Conservation (phyloP, 1,140 invertebrate genomes). For the Elymnias hypermnestra region DNA sequence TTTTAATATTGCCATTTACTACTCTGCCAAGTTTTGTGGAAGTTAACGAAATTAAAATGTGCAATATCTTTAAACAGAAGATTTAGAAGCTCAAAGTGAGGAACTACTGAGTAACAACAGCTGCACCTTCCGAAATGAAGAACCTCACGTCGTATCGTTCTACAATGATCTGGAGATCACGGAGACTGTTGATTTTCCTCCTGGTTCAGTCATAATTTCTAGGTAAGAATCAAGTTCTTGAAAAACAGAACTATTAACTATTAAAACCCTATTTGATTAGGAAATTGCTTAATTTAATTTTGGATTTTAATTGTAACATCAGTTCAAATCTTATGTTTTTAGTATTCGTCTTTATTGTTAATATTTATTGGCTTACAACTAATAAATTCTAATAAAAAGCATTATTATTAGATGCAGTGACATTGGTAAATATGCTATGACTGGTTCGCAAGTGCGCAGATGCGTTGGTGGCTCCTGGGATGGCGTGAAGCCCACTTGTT, state of each 20-base stretch:
- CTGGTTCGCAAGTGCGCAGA: conserved; percentile 78
- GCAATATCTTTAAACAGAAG: too few species aligned
- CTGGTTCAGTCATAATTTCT: conserved; percentile 81
- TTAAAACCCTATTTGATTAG: too few species aligned
- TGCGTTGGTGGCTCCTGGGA: conserved; percentile 88
- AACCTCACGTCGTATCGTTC: conserved; percentile 87
- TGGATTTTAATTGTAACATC: too few species aligned
- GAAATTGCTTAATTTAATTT: too few species aligned
- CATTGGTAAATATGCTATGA: conserved; percentile 84
- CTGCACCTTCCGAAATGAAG: conserved; percentile 85
- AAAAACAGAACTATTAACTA: too few species aligned
- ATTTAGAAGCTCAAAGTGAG: conserved; percentile 67
- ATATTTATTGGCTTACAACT: too few species aligned
- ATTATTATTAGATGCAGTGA: conserved; percentile 80
- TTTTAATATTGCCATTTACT: too few species aligned
- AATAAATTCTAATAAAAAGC: too few species aligned
- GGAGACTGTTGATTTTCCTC: conserved; percentile 86
- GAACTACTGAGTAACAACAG: conserved; percentile 80
- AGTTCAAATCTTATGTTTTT: too few species aligned
- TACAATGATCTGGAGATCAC: conserved; percentile 85
- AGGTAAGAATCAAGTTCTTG: too few species aligned
- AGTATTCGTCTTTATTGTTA: too few species aligned
- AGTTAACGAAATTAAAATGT: conserved; percentile 3
- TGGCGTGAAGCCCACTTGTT: conserved; percentile 85
- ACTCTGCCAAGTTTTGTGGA: too few species aligned